phyloP scores from a whole-genome alignment of 1,140 invertebrate species.

The Spodoptera litura region DNA sequence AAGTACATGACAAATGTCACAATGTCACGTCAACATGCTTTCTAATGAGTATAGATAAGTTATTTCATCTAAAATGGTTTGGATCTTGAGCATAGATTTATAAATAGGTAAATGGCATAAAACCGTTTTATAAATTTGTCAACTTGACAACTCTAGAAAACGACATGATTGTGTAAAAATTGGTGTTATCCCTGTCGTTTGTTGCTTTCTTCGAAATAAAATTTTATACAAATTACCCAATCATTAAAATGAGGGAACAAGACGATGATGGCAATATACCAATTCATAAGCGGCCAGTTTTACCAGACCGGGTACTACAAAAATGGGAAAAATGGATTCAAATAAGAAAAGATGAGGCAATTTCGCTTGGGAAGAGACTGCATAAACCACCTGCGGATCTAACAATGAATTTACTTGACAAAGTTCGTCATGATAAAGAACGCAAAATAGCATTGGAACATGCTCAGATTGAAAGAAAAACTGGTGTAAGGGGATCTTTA shows the following conservation, averaged over 20 bases:
- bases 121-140: neutral
- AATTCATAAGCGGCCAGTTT: constrained; percentile 7
- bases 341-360: constrained; percentile 73
- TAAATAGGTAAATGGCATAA: no score
- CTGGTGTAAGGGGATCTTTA: constrained; percentile 62
- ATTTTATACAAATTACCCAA: neutral
- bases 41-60: no score
- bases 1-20: no score
- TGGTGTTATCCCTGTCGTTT: no score
- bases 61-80: no score
- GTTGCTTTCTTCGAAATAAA: no score
- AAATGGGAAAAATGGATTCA: constrained; percentile 80
- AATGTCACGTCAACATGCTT: no score
- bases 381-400: constrained; percentile 66
- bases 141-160: neutral
- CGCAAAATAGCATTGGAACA: constrained; percentile 71
- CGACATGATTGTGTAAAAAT: no score
- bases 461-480: constrained; percentile 68
- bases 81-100: no score
- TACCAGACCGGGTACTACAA: constrained; percentile 69
- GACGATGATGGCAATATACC: neutral
- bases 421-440: constrained; percentile 71
- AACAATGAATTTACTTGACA: constrained; percentile 73
- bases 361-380: constrained; percentile 58
- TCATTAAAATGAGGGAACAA: constrained; percentile 10